Conservation (phyloP, 1,140 invertebrate genomes). For the Glossosoma conforme region DNA sequence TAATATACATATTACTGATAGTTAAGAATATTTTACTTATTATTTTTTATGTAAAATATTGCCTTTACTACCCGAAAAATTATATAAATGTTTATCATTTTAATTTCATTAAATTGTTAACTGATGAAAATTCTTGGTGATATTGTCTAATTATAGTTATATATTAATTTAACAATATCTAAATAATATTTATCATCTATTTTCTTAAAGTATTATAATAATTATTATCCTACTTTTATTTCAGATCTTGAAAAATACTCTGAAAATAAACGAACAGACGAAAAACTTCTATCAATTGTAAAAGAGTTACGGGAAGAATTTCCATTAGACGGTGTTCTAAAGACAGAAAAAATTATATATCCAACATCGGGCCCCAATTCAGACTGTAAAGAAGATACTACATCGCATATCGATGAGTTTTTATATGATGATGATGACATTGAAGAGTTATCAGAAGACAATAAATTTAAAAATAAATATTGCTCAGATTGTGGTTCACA, state of each 20-base stretch:
- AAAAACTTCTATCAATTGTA: slow-evolving; percentile 47
- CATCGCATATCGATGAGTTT: slow-evolving; percentile 67
- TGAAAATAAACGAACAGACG: slow-evolving; percentile 34
- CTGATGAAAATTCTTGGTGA: background rate
- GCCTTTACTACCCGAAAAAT: background rate
- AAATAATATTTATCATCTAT: too few species aligned
- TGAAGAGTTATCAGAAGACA: slow-evolving; percentile 56
- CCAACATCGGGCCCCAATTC: slow-evolving; percentile 56
- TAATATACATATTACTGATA: too few species aligned
- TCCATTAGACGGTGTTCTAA: slow-evolving; percentile 53
- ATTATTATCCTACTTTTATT: slow-evolving; percentile 22
- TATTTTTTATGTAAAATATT: too few species aligned
- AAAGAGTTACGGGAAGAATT: slow-evolving; percentile 51
- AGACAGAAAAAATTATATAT: slow-evolving; percentile 52
- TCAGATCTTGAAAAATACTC: slow-evolving; percentile 42
- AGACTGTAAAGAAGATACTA: slow-evolving; percentile 53
- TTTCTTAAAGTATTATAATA: slow-evolving; percentile 4
- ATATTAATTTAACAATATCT: too few species aligned
- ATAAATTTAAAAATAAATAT: slow-evolving; percentile 57
- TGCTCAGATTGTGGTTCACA: slow-evolving; percentile 61
- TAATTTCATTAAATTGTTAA: background rate
- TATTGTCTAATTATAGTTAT: too few species aligned
- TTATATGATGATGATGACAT: slow-evolving; percentile 62
- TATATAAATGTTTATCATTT: background rate
- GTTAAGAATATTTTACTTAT: too few species aligned